Conservation (phyloP, 2,888 invertebrate genomes). For the Hirtodrosophila duncani region DNA sequence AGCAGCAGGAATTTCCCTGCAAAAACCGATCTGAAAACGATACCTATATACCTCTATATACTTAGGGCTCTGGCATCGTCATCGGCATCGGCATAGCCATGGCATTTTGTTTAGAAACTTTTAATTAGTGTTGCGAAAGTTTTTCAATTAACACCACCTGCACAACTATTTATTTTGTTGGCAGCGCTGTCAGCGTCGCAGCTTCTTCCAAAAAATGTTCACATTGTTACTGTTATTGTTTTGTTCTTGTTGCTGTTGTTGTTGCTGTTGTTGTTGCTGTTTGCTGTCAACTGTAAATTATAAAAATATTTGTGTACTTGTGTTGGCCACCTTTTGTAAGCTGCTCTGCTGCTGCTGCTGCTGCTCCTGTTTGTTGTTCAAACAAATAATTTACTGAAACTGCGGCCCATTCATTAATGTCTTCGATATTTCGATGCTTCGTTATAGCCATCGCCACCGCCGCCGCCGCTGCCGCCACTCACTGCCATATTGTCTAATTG, state of each 20-base stretch:
- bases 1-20: too few relatives aligned
- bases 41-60: too few relatives aligned
- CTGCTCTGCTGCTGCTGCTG: too few relatives aligned
- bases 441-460: too few relatives aligned
- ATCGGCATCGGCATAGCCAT: constrained; percentile 48
- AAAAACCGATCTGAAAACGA: too few relatives aligned
- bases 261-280: constrained; percentile 16
- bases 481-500: constrained; percentile 60
- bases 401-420: neutral
- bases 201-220: constrained; percentile 9
- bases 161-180: constrained; percentile 75
- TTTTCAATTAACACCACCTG: constrained; percentile 77
- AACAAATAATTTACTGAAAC: constrained; percentile 47
- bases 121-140: constrained; percentile 76
- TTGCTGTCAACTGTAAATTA: constrained; percentile 71
- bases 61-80: neutral
- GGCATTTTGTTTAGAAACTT: constrained; percentile 74
- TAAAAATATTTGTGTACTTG: constrained; percentile 57
- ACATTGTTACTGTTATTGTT: constrained; percentile 27
- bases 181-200: constrained; percentile 29
- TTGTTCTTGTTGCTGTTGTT: constrained; percentile 5
- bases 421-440: too few relatives aligned
- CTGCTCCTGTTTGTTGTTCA: constrained; percentile 22
- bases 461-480: too few relatives aligned
- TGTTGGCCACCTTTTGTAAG: too few relatives aligned